A percentile compares a stretch with the other conserved stretches of the same genome.
phyloP scores from a whole-genome alignment of 2,113 vertebrate genomes.

The Procapra przewalskii region DNA sequence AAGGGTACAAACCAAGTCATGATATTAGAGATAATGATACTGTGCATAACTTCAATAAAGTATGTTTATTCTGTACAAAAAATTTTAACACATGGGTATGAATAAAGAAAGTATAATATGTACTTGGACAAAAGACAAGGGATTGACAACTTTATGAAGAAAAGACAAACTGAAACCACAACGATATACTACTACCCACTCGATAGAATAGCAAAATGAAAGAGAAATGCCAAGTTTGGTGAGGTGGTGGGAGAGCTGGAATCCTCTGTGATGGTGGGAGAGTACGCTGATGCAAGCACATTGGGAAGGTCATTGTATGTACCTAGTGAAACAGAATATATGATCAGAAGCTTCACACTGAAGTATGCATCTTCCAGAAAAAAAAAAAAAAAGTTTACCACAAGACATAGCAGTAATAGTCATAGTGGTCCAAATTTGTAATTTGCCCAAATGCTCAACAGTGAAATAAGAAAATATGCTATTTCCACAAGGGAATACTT shows the following conservation, averaged over 20 bases:
- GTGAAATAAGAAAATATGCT: not conserved
- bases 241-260: not conserved
- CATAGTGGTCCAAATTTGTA: not conserved
- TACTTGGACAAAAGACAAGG: not conserved
- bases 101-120: not conserved
- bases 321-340: not conserved
- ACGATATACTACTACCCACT: fast-evolving
- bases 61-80: not conserved
- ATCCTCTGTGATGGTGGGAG: not conserved
- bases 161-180: not conserved
- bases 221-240: not conserved
- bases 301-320: not conserved
- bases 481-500: not conserved
- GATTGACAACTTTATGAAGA: not conserved
- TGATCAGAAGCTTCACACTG: not conserved
- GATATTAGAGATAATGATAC: not conserved
- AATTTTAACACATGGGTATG: not conserved
- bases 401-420: not conserved
- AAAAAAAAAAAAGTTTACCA: not conserved
- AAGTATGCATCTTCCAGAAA: not conserved
- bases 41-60: not conserved
- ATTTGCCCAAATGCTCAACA: not conserved
- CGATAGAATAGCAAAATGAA: not conserved
- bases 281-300: not conserved
- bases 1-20: not conserved